Conservation (phyloP, 2,888 invertebrate genomes). For the Athalia circularis region DNA sequence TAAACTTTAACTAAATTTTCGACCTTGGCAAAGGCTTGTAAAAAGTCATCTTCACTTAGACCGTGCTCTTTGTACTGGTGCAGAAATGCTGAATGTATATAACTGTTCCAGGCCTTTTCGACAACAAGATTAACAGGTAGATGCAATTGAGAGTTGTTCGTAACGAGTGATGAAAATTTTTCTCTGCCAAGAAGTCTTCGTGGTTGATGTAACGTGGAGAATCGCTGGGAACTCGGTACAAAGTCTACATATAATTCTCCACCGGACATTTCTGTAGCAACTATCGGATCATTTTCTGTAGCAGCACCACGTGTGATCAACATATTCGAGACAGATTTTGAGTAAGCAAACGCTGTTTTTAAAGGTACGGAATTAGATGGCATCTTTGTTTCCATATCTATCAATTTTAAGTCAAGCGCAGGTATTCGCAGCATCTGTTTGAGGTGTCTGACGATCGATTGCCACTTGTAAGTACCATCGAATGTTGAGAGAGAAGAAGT, state of each 20-base stretch:
- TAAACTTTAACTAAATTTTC: conserved; percentile 75
- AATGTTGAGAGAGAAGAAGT: conserved; percentile 63
- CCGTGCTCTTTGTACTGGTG: conserved; percentile 76
- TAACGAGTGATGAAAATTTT: conserved; percentile 73
- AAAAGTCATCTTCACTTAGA: conserved; percentile 74
- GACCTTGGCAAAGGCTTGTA: conserved; percentile 74
- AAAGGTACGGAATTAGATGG: conserved; percentile 47
- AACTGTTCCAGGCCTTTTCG: conserved; percentile 75
- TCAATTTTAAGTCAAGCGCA: conserved; percentile 51
- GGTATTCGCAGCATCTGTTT: conserved; percentile 64
- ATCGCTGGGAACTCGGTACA: conserved; percentile 66
- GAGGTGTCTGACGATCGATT: conserved; percentile 65
- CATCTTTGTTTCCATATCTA: conserved; percentile 60
- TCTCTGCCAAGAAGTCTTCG: conserved; percentile 70
- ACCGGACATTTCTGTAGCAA: conserved; percentile 66
- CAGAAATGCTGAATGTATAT: conserved; percentile 74
- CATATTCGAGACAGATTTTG: conserved; percentile 68
- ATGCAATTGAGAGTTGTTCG: conserved; percentile 74
- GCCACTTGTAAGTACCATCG: conserved; percentile 73
- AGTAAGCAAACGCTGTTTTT: conserved; percentile 47
- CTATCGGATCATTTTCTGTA: conserved; percentile 58
- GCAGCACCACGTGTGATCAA: conserved; percentile 72
- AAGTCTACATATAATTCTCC: conserved; percentile 71
- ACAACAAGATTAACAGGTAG: conserved; percentile 70
- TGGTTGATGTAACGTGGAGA: conserved; percentile 71